A percentile compares a stretch with the other conserved stretches of the same genome.
Conservation (phyloP, 2,113 vertebrate genomes). For the Phalacrocorax brasilianus region DNA sequence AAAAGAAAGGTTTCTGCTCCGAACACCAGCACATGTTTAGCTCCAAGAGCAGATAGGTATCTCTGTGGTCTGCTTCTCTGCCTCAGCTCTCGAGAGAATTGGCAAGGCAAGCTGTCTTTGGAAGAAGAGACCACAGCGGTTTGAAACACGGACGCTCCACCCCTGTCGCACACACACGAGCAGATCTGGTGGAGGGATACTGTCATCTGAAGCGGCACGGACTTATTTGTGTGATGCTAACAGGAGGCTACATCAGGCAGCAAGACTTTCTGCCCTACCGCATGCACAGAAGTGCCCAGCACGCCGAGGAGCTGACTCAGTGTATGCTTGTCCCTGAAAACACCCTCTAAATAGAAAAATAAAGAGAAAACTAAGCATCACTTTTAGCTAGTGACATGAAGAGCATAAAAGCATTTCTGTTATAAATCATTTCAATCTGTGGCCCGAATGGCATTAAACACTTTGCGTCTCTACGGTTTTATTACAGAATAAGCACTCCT, state of each 20-base stretch:
- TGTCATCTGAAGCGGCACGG: neutral
- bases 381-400: neutral
- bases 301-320: neutral
- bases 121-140: neutral
- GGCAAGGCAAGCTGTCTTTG: neutral
- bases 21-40: neutral
- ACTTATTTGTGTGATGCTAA: neutral
- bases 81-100: neutral
- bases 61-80: neutral
- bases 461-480: slow-evolving; percentile 37
- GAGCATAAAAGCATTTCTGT: slow-evolving; percentile 8
- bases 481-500: slow-evolving; percentile 33
- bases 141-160: neutral
- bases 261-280: neutral
- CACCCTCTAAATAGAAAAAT: slow-evolving; percentile 10
- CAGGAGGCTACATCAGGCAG: neutral
- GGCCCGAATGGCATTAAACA: slow-evolving; percentile 48
- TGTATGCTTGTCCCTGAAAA: slow-evolving; percentile 3
- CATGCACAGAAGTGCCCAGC: neutral
- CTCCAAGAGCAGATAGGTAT: slow-evolving; percentile 6
- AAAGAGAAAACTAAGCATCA: neutral
- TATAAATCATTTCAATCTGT: slow-evolving; percentile 28
- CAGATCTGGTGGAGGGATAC: neutral
- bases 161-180: neutral
- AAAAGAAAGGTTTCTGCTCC: neutral